A percentile compares a stretch with the other conserved stretches of the same genome.
phyloP scores from a whole-genome alignment of 2,797 vertebrate genomes.

The Hippoglossus hippoglossus region DNA sequence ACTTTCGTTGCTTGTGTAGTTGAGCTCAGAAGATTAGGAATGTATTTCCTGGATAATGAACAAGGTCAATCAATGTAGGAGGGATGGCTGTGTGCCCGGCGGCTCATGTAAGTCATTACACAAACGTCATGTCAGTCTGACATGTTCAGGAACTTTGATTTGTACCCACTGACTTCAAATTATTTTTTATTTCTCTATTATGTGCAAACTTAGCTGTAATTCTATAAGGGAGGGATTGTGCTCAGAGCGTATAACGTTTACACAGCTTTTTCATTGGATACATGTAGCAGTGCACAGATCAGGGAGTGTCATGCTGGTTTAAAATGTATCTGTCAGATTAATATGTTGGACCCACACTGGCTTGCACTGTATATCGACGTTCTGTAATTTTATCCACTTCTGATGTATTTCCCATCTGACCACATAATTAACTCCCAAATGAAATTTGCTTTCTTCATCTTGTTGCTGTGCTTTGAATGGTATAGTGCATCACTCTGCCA shows the following conservation, averaged over 20 bases:
- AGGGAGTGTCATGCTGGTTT: neutral
- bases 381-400: neutral
- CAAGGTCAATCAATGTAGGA: conserved; percentile 53
- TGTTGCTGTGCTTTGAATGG: neutral
- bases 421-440: neutral
- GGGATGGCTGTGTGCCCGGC: conserved; percentile 29
- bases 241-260: neutral
- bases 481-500: neutral
- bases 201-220: neutral
- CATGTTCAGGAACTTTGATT: conserved; percentile 26
- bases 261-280: conserved; percentile 9
- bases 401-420: neutral
- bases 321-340: neutral
- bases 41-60: conserved; percentile 54
- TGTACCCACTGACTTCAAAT: neutral
- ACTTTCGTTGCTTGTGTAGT: conserved; percentile 23
- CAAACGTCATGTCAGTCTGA: conserved; percentile 27
- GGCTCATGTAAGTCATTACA: conserved; percentile 35
- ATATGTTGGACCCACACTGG: neutral
- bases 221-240: neutral
- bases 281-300: neutral
- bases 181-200: neutral
- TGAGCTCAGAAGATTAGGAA: conserved; percentile 49
- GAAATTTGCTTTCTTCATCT: conserved; percentile 6
- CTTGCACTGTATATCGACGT: neutral